A percentile compares a stretch with the other conserved stretches of the same genome.
Conservation (phyloP, 2,888 invertebrate species). For the Merodon equestris region DNA sequence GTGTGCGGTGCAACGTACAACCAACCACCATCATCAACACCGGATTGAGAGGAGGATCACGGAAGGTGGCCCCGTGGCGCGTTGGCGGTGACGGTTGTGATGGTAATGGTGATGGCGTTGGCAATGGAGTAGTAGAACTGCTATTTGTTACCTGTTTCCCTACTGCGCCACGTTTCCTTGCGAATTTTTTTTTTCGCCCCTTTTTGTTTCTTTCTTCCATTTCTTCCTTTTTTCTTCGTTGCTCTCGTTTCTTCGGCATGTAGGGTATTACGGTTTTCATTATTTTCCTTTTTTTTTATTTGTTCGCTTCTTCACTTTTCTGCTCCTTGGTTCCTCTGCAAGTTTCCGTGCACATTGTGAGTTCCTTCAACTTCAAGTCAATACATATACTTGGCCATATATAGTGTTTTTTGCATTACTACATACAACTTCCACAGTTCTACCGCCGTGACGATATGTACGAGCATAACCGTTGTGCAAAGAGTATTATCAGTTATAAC, state of each 20-base stretch:
- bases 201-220: slow-evolving; percentile 61
- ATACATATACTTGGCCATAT: slow-evolving; percentile 51
- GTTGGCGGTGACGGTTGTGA: slow-evolving; percentile 31
- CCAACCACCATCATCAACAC: slow-evolving; percentile 23
- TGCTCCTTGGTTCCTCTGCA: slow-evolving; percentile 32
- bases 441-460: slow-evolving; percentile 42
- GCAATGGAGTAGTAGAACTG: slow-evolving; percentile 61
- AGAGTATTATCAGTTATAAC: slow-evolving; percentile 66
- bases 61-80: slow-evolving; percentile 35
- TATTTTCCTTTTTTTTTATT: slow-evolving; percentile 31
- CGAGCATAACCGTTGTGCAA: slow-evolving; percentile 60
- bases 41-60: slow-evolving; percentile 23
- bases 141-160: slow-evolving; percentile 68
- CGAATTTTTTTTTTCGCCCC: slow-evolving; percentile 31
- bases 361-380: slow-evolving; percentile 68
- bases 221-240: slow-evolving; percentile 43
- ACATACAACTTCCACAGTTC: slow-evolving; percentile 40
- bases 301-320: slow-evolving; percentile 11
- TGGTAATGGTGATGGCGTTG: slow-evolving; percentile 26
- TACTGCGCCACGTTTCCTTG: slow-evolving; percentile 58
- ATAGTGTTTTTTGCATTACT: slow-evolving; percentile 25
- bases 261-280: slow-evolving; percentile 63
- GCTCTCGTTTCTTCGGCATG: slow-evolving; percentile 59
- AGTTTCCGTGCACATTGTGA: slow-evolving; percentile 61
- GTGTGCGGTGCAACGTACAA: slow-evolving; percentile 47